phyloP scores from a whole-genome alignment of 2,113 vertebrate species.

The Campylomormyrus numenius region DNA sequence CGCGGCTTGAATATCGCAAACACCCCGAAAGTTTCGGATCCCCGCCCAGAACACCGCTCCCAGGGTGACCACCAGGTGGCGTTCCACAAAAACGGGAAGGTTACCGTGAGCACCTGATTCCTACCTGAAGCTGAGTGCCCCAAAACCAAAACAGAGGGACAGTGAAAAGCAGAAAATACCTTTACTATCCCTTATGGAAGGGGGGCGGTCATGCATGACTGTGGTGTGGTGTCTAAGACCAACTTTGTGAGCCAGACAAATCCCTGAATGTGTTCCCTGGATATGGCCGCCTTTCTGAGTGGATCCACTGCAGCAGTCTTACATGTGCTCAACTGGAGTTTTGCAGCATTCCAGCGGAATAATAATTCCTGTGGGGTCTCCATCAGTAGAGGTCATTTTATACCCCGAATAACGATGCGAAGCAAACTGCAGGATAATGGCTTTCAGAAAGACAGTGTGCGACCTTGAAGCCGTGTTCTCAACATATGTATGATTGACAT shows the following conservation, averaged over 20 bases:
- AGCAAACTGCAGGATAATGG: neutral
- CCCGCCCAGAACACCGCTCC: neutral
- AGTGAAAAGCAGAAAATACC: neutral
- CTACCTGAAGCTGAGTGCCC: neutral
- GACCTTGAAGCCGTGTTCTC: neutral
- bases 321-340: neutral
- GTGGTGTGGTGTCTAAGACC: neutral
- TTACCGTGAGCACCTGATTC: neutral
- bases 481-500: neutral
- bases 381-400: neutral
- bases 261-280: neutral
- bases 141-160: neutral
- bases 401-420: neutral
- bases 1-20: neutral
- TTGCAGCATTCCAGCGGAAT: neutral
- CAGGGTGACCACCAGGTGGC: neutral
- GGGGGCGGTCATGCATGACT: neutral
- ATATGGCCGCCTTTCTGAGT: neutral
- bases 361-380: neutral
- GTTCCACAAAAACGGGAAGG: neutral
- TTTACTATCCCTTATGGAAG: neutral
- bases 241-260: neutral
- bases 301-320: neutral
- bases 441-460: neutral
- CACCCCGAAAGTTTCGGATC: neutral